A percentile compares a stretch with the other conserved stretches of the same genome.
These are phyloP conservation scores for Oopsacas minuta DNA, from an alignment of 37 sponge, comb jelly and placozoan genomes.

Conservation along the genomic window DNA sequence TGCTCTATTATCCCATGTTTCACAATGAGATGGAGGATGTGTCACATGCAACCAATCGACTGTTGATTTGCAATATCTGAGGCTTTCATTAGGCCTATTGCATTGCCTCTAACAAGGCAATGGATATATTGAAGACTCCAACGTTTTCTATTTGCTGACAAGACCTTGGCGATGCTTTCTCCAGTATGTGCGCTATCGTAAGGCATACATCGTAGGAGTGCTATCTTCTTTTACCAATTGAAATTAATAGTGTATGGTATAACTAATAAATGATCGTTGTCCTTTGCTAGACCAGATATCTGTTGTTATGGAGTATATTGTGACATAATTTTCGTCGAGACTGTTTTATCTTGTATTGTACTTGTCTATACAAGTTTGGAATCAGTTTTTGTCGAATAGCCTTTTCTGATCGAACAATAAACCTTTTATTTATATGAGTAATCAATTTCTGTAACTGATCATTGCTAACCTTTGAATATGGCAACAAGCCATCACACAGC, in stretches of 20 bases:
- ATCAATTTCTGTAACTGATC: constrained; percentile 8
- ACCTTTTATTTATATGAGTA: constrained; percentile 7
- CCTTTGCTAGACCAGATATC: constrained; percentile 14
- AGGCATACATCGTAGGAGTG: constrained; percentile 14
- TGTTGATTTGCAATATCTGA: constrained; percentile 17
- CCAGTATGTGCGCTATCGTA: constrained; percentile 15
- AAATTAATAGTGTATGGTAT: neutral
- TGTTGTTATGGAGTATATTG: constrained; percentile 3
- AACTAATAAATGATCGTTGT: constrained; percentile 1
- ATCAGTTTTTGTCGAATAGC: constrained; percentile 2
- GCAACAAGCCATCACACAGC: neutral
- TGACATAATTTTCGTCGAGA: constrained; percentile 11
- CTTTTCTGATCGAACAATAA: constrained; percentile 1
- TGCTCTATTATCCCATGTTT: constrained; percentile 11
- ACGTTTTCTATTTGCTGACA: neutral
- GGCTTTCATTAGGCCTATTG: neutral
- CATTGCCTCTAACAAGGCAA: constrained; percentile 17
- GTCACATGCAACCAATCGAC: neutral
- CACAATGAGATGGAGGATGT: constrained; percentile 17
- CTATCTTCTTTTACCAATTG: neutral
- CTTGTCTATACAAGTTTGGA: constrained; percentile 12
- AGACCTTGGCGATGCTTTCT: constrained; percentile 11
- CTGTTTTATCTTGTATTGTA: constrained; percentile 18
- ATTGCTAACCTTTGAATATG: constrained; percentile 16
- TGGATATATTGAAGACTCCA: neutral